Conservation (phyloP, 2,888 invertebrate genomes). For the Augochlorella aurata region DNA sequence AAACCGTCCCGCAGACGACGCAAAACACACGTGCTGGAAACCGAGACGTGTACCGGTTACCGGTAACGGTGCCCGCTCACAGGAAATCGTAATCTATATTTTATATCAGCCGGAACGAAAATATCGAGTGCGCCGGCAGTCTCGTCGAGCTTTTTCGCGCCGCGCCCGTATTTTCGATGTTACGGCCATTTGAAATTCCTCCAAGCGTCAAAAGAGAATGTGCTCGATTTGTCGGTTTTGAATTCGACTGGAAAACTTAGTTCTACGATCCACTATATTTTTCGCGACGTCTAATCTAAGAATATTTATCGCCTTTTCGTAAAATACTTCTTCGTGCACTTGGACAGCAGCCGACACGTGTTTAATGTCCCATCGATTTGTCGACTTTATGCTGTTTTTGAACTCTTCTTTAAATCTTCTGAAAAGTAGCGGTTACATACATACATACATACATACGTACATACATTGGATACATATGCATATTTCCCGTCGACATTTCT, state of each 20-base stretch:
- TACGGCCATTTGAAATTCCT: neutral
- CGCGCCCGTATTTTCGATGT: neutral
- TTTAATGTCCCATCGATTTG: no score
- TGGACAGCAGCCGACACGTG: neutral
- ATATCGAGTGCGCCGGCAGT: constrained; percentile 45
- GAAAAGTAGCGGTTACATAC: no score
- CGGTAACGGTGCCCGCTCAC: constrained; percentile 31
- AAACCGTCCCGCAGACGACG: constrained; percentile 35
- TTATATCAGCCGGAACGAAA: constrained; percentile 55
- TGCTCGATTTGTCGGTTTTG: neutral
- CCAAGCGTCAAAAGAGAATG: neutral
- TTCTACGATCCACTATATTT: neutral
- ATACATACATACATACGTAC: no score
- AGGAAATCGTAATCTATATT: constrained; percentile 67
- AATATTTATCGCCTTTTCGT: neutral
- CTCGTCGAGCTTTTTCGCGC: neutral
- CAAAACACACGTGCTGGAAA: constrained; percentile 36
- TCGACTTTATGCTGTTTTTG: no score
- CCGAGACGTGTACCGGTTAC: constrained; percentile 32
- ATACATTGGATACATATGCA: no score
- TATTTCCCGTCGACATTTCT: no score
- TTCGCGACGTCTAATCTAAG: neutral
- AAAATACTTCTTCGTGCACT: neutral
- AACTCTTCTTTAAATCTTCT: no score
- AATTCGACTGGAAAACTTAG: neutral